A percentile compares a stretch with the other conserved stretches of the same genome.
Conservation (phyloP, 2,797 vertebrate genomes). For the Odontamblyopus lacepedii region DNA sequence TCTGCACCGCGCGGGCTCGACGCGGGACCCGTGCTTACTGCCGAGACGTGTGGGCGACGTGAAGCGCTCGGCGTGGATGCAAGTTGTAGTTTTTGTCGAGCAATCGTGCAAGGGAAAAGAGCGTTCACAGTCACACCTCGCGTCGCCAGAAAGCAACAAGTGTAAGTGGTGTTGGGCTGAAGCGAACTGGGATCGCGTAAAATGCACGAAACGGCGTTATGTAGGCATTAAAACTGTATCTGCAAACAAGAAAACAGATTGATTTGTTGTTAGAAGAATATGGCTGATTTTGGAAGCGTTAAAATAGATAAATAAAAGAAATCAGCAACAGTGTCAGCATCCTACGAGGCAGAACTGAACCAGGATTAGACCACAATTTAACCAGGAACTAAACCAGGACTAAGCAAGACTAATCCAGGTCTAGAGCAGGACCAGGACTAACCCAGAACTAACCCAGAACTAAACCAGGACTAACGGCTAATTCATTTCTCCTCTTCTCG, state of each 20-base stretch:
- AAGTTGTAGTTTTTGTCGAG: slow-evolving; percentile 40
- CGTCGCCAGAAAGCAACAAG: slow-evolving; percentile 54
- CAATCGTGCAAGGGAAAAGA: slow-evolving; percentile 9
- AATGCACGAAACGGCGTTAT: background rate
- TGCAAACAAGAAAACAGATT: background rate
- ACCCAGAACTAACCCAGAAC: too few relatives aligned
- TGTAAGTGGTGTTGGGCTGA: slow-evolving; percentile 24
- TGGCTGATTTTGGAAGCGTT: background rate
- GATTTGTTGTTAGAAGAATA: background rate
- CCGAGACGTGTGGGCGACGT: slow-evolving; percentile 11
- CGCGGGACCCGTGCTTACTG: slow-evolving; percentile 8
- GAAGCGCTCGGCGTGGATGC: slow-evolving; percentile 43
- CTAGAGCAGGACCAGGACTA: too few relatives aligned
- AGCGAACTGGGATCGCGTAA: slow-evolving; percentile 26
- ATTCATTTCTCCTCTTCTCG: background rate
- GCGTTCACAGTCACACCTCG: slow-evolving; percentile 29
- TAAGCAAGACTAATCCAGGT: too few relatives aligned
- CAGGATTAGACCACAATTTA: too few relatives aligned
- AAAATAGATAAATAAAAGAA: too few relatives aligned
- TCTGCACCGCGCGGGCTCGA: background rate
- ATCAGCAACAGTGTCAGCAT: too few relatives aligned
- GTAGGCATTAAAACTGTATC: background rate
- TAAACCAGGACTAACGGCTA: too few relatives aligned
- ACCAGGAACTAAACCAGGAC: too few relatives aligned
- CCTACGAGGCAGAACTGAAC: too few relatives aligned